A percentile compares a stretch with the other conserved stretches of the same genome.
These are phyloP conservation scores for Neostethus bicornis DNA, from an alignment of 2,797 vertebrate species.

Conservation along the genomic window DNA sequence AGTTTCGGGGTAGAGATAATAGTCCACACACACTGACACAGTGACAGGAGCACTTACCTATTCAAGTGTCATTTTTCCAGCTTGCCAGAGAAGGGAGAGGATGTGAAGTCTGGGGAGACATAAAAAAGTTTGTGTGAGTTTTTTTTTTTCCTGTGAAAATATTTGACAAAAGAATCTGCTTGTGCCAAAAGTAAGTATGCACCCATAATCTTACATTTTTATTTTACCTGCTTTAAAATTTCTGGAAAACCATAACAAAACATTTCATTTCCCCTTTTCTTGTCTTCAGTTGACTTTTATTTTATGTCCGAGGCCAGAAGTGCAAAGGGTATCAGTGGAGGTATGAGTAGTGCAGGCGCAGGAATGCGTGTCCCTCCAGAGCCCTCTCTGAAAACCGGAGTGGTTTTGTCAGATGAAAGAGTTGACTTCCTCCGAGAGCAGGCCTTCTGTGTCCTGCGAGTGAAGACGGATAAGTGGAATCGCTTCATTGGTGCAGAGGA, in stretches of 20 bases:
- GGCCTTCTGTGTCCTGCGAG: constrained; percentile 78
- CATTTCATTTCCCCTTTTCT: constrained; percentile 3
- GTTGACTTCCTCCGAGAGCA: constrained; percentile 84
- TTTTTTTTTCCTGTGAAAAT: neutral
- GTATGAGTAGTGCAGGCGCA: constrained; percentile 39
- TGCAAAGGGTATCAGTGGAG: constrained; percentile 39
- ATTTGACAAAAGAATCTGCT: constrained; percentile 10
- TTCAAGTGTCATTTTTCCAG: constrained; percentile 47
- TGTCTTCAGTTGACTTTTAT: constrained; percentile 13
- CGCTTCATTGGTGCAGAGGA: constrained; percentile 84
- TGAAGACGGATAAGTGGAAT: constrained; percentile 87
- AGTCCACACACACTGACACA: constrained; percentile 25
- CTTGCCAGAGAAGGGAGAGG: constrained; percentile 15
- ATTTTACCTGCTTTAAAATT: constrained; percentile 19
- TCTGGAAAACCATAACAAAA: neutral
- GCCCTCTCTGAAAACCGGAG: constrained; percentile 67
- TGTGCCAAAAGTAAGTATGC: constrained; percentile 29
- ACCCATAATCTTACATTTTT: constrained; percentile 2
- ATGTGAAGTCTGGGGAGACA: neutral
- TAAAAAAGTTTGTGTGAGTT: constrained; percentile 3
- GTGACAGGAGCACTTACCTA: constrained; percentile 27
- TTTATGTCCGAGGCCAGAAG: constrained; percentile 74
- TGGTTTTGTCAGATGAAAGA: constrained; percentile 78
- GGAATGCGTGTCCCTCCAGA: constrained; percentile 69
- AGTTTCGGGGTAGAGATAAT: constrained; percentile 28